A percentile compares a stretch with the other conserved stretches of the same genome.
These are phyloP conservation scores for Platypus cylindrus DNA, from an alignment of 2,888 invertebrate species.

Conservation along the genomic window DNA sequence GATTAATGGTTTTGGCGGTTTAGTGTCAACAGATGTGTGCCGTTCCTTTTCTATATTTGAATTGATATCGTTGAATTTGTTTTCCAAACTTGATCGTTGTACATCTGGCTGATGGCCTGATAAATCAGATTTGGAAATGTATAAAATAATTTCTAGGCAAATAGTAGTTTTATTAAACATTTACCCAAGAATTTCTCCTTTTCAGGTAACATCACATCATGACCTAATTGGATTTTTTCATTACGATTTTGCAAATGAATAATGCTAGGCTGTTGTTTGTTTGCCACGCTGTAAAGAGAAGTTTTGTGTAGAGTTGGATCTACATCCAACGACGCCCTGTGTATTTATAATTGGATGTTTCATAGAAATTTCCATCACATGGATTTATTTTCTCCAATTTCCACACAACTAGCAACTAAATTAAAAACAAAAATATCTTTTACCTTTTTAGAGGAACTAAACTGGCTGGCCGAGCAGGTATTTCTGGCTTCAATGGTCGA, in stretches of 20 bases:
- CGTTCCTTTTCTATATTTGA: conserved; percentile 19
- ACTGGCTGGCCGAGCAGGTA: conserved; percentile 67
- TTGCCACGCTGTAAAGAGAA: conserved; percentile 49
- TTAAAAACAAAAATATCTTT: too few relatives aligned
- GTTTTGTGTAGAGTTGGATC: conserved; percentile 46
- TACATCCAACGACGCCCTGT: conserved; percentile 20
- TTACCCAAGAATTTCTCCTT: conserved; percentile 33
- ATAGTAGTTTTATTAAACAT: conserved; percentile 6
- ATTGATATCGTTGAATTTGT: conserved; percentile 26
- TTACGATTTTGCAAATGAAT: conserved; percentile 26
- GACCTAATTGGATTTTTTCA: conserved; percentile 28
- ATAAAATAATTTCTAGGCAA: conserved; percentile 1
- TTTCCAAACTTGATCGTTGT: conserved; percentile 19
- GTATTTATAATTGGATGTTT: too few relatives aligned
- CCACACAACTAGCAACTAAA: too few relatives aligned
- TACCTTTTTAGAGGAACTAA: conserved; percentile 32
- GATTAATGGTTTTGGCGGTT: conserved; percentile 24
- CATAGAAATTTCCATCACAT: too few relatives aligned
- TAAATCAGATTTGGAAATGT: conserved; percentile 1
- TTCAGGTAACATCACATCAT: conserved; percentile 33
- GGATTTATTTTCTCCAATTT: too few relatives aligned
- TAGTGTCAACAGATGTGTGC: conserved; percentile 19
- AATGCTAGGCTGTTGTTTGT: conserved; percentile 59
- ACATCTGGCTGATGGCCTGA: conserved; percentile 10
- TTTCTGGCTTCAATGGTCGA: conserved; percentile 55